Conservation (phyloP, 2,113 vertebrate genomes). For the Sakesphorus luctuosus region DNA sequence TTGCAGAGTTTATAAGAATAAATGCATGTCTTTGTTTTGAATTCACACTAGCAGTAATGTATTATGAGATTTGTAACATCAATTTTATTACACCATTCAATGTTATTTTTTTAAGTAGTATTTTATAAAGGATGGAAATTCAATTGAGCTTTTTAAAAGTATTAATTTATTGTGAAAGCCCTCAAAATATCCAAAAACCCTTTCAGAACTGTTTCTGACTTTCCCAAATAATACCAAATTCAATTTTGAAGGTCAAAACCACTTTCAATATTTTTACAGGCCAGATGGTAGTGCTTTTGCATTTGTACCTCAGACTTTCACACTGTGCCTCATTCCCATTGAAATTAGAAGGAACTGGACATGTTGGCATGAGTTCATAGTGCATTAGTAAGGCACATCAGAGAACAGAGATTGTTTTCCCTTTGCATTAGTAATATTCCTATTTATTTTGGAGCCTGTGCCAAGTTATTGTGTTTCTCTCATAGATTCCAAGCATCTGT, state of each 20-base stretch:
- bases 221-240: neutral
- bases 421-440: neutral
- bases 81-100: neutral
- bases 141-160: neutral
- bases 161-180: neutral
- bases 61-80: neutral
- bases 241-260: slow-evolving; percentile 4
- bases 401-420: neutral
- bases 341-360: slow-evolving; percentile 21
- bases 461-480: neutral
- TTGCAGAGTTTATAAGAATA: neutral
- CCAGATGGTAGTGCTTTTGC: slow-evolving; percentile 18
- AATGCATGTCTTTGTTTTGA: neutral
- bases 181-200: neutral
- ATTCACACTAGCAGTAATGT: neutral
- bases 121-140: neutral
- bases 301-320: slow-evolving; percentile 20
- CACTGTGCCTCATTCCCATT: slow-evolving; percentile 6
- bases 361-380: neutral
- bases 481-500: neutral
- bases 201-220: neutral
- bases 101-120: neutral
- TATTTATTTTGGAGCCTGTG: neutral
- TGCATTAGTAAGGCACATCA: neutral
- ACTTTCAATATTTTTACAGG: neutral